Percentiles rank a stretch among this genome's conserved stretches.
Conservation (phyloP, 2,113 vertebrate species). For the Anas platyrhynchos region DNA sequence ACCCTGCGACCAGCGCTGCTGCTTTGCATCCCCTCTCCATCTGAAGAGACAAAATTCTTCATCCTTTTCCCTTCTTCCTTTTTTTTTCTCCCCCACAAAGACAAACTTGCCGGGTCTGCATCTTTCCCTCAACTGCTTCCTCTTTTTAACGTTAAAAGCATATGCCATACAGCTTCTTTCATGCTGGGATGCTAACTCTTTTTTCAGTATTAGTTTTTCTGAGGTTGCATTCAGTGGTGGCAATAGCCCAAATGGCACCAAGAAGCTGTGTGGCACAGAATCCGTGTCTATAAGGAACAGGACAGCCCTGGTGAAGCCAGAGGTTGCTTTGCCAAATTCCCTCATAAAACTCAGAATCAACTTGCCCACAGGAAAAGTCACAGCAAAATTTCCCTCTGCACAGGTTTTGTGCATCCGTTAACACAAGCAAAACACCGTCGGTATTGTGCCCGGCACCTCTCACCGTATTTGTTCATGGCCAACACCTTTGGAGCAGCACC, state of each 20-base stretch:
- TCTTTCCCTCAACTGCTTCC: slow-evolving; percentile 67
- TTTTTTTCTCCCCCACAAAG: slow-evolving; percentile 27
- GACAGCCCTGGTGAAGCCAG: not conserved
- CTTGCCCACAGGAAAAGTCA: not conserved
- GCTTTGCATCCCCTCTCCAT: not conserved
- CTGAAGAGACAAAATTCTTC: not conserved
- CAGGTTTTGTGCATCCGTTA: not conserved
- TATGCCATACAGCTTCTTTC: slow-evolving; percentile 7
- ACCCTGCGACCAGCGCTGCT: accelerated
- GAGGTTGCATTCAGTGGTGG: not conserved
- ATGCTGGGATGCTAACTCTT: slow-evolving; percentile 38
- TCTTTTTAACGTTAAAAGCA: slow-evolving; percentile 69
- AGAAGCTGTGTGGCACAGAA: accelerated
- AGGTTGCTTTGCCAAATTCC: not conserved
- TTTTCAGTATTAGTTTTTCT: not conserved
- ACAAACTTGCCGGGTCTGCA: slow-evolving; percentile 69
- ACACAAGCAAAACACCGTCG: accelerated
- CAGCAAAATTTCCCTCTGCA: not conserved
- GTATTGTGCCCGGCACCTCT: not conserved
- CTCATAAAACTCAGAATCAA: not conserved
- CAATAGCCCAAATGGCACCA: not conserved
- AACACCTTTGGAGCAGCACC: not conserved
- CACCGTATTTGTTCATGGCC: accelerated
- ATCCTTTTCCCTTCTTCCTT: not conserved
- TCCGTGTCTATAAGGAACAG: not conserved